A percentile compares a stretch with the other conserved stretches of the same genome.
Evolutionary conservation across 2,113 vertebrate genomes (phyloP).

Genomic region (Garra rufa): DNA sequence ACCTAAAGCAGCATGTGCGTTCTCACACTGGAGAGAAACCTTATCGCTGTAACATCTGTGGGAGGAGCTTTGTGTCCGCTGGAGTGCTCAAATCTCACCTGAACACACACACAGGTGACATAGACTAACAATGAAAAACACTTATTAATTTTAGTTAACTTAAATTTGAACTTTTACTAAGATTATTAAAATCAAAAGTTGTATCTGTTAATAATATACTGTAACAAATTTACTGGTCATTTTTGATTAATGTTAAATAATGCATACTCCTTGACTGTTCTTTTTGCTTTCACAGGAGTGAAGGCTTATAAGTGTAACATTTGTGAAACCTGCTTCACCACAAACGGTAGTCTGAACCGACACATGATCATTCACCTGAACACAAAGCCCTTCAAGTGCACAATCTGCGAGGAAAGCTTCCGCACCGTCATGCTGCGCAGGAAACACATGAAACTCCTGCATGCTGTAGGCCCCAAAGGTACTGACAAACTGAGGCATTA

Average conservation of each 20-base stretch:
- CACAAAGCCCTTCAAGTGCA: slow-evolving; percentile 92
- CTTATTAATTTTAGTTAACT: no score
- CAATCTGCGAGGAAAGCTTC: slow-evolving; percentile 91
- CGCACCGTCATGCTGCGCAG: slow-evolving; percentile 89
- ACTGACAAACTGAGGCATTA: background rate
- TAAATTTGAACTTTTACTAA: no score
- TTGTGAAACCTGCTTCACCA: slow-evolving; percentile 92
- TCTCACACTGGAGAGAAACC: slow-evolving; percentile 98
- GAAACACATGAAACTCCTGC: slow-evolving; percentile 93
- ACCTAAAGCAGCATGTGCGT: slow-evolving; percentile 95
- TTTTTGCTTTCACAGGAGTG: slow-evolving; percentile 76
- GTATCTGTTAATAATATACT: no score
- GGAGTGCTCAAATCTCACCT: slow-evolving; percentile 97
- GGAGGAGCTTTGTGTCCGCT: slow-evolving; percentile 91
- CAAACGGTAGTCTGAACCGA: slow-evolving; percentile 95
- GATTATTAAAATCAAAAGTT: no score
- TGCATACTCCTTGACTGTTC: no score
- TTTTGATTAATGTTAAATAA: no score
- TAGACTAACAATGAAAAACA: no score
- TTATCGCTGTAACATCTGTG: slow-evolving; percentile 90
- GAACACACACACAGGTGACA: slow-evolving; percentile 94
- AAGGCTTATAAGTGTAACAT: slow-evolving; percentile 93
- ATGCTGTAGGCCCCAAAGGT: slow-evolving; percentile 81
- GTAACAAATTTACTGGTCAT: no score
- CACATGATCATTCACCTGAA: slow-evolving; percentile 93